These are phyloP conservation scores for Ephestia elutella DNA, from an alignment of 1,140 invertebrate genomes.

Conservation along the genomic window DNA sequence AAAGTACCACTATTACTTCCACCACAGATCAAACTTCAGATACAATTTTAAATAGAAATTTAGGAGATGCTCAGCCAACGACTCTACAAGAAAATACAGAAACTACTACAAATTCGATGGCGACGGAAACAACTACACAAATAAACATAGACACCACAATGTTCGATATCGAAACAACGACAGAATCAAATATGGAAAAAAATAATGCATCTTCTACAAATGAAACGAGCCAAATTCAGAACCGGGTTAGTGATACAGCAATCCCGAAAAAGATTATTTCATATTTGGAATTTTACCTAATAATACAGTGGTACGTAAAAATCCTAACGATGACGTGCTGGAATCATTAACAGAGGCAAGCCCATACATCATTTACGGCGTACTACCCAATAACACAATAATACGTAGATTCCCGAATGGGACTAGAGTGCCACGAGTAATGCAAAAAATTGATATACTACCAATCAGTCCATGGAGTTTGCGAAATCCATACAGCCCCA, in stretches of 20 bases:
- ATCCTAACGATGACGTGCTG: conserved; percentile 78
- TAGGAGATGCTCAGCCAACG: conserved; percentile 18
- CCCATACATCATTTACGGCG: conserved; percentile 81
- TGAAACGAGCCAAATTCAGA: conserved; percentile 32
- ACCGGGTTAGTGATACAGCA: conserved; percentile 31
- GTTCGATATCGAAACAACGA: conserved; percentile 39
- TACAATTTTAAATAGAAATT: conserved; percentile 26
- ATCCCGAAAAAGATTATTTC: conserved; percentile 78
- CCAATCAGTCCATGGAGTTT: conserved; percentile 74
- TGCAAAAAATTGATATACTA: conserved; percentile 75
- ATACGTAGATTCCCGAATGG: conserved; percentile 84
- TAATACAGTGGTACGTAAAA: conserved; percentile 83
- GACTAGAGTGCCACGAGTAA: conserved; percentile 80
- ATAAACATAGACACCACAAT: conserved; percentile 37
- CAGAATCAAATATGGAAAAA: conserved; percentile 46
- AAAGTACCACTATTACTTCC: conserved; percentile 21
- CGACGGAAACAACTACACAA: conserved; percentile 34
- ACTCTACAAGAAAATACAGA: conserved; percentile 32
- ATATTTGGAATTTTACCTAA: conserved; percentile 83
- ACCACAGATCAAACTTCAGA: conserved; percentile 32
- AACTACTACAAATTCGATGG: conserved; percentile 29
- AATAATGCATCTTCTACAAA: conserved; percentile 50
- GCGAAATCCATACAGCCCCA: conserved; percentile 74
- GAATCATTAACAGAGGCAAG: conserved; percentile 79
- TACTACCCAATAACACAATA: conserved; percentile 82